Evolutionary conservation across 2,113 vertebrate genomes (phyloP), one percentile per base, ranked within the genome.

Genomic region (Taurulus bubalis): DNA sequence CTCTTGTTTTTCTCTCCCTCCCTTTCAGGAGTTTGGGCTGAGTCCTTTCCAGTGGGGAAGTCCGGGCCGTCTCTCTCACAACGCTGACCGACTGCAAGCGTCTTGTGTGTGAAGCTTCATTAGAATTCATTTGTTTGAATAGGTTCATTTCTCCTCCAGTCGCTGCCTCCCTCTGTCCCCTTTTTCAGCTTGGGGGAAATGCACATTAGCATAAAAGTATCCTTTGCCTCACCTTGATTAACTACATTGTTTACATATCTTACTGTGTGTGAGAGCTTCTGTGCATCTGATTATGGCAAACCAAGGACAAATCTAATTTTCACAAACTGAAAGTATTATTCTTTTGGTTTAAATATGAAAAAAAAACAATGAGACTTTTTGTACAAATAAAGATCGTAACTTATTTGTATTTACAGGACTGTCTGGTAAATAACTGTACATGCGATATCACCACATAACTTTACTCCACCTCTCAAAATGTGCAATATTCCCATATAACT

Each of bases 91-190:
- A 77, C 83, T 87, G 83, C 86, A 72, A 91, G 77, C 75, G 62
- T 86, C 88, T 87, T 26, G 84, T 63, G 75, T 77, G 83, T 10
- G 40, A 74, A 82, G 87, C 87, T 90, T 92, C 85, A 90, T 90
- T 89, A 88, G 79, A 80, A 89, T 91, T 87, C 86, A 87, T 92
- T 89, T 78, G 84, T 88, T 90, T 90, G 85, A 89, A 92, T 68
- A 73, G 75, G 49, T 90, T 84, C 58, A 83, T 58, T 85, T 74
- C 67, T 83, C 81, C 79, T 83, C 80, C 79, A 74, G 62, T 45
- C 70, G 8, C 78, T 75, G 56, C 45, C 77, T 58, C 67, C 56
- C 55, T 53, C 71, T 1, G 28, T 65, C 82, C 53, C 81, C 73
- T 49, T 70, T 71, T 64, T 36, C 59, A 65, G 67, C 73, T 75